Evolutionary conservation across 2,888 invertebrate genomes (phyloP), one percentile per base, ranked within the genome.

Genomic region (Ryuthela nishihirai): DNA sequence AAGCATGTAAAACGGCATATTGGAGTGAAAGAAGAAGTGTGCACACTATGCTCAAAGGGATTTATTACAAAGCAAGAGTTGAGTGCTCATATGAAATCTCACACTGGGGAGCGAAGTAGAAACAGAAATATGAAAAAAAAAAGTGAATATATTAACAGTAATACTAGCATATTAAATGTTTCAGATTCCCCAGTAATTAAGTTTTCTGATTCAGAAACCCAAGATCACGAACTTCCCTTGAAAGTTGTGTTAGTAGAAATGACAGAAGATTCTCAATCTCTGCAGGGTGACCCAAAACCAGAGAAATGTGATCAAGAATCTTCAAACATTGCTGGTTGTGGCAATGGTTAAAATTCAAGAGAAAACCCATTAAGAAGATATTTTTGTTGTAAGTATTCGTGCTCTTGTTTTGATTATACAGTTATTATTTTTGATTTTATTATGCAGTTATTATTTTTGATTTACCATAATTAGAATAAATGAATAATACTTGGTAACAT

Each of bases 31-130:
- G 18, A 17, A 17, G 18, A 17, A n/a, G 21, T 5, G 18, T 40
- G 40, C 10, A 17, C 4, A 4, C 6, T 17, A 7, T 40, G 40
- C 21, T 15, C 12, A 4, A 40, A 40, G 20, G 40, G 21, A 7
- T 40, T 40, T 20, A 21, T 40, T 7, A 40, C 40, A 4, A 40
- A 40, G 10, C 40, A 40, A 20, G 40, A 40, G 10, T 17, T 40
- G 6, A 40, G n/a, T 6, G 40, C 40, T 4, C 40, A 40, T 21
- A 17, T 17, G 18, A 40, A 21, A 40, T 6, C 18, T 6, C 40
- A 40, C 21, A 21, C 17, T 4, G 40, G 21, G 3, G 21, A 17
- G 10, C 3, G 12, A 29, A 12, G 9, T 7, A 9, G 29, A 9
- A 29, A 7, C 29, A 29, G 12, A 29, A 29, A 29, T 9, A 29